These are phyloP conservation scores for Leptogaster cylindrica DNA, from an alignment of 2,888 invertebrate genomes.

Conservation along the genomic window DNA sequence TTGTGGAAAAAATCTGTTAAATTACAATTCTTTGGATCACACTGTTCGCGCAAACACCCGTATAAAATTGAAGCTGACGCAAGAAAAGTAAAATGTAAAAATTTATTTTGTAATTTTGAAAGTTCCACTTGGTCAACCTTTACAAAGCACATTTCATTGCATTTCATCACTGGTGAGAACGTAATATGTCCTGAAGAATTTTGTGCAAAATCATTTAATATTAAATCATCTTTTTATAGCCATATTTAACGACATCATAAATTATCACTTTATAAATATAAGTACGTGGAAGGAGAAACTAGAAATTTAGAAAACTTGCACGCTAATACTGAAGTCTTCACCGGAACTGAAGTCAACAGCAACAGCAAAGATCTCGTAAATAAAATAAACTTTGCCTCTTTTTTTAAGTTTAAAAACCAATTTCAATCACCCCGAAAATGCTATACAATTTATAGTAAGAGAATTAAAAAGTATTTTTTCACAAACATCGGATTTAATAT, in stretches of 20 bases:
- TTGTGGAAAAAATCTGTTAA: constrained; percentile 4
- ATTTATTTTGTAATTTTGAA: background rate
- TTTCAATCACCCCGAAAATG: constrained; percentile 10
- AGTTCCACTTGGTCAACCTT: background rate
- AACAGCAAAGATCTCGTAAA: background rate
- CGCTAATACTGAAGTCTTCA: constrained; percentile 5
- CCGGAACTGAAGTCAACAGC: background rate
- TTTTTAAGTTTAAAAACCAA: constrained; percentile 20
- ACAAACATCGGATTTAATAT: background rate
- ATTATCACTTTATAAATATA: background rate
- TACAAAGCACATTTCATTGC: constrained; percentile 3
- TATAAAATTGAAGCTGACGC: background rate
- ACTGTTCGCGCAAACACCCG: constrained; percentile 5
- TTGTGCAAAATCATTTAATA: constrained; percentile 11
- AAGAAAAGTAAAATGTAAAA: constrained; percentile 3
- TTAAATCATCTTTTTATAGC: constrained; percentile 11
- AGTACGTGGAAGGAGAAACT: background rate
- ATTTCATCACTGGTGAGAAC: background rate
- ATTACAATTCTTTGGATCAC: background rate
- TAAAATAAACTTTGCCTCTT: constrained; percentile 2
- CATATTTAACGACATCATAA: constrained; percentile 14
- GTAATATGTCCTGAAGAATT: constrained; percentile 13
- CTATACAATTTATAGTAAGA: constrained; percentile 3
- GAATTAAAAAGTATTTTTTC: constrained; percentile 2
- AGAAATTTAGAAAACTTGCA: background rate